Evolutionary conservation across 2,888 invertebrate species (phyloP), one percentile per base, ranked within the genome.

Genomic region (Limnephilus lunatus): DNA sequence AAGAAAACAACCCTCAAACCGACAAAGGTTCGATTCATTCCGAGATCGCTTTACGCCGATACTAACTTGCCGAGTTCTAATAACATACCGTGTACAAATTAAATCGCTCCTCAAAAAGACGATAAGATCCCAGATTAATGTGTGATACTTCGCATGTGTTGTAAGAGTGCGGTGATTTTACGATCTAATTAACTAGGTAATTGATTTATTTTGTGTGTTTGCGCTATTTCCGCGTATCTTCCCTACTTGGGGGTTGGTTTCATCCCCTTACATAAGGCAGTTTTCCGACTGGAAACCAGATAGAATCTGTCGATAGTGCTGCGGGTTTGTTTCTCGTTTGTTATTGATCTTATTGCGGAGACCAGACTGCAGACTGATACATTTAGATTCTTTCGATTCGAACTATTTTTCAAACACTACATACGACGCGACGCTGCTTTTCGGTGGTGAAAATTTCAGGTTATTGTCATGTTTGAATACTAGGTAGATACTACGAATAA

Each of bases 141-240:
- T 68, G 68, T 68, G 68, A 68, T 68, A 39, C 15, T 90, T 85
- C 83, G 19, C 25, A 68, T 53, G 85, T 35, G 90, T 85, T 35
- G 90, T 85, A 85, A 19, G 30, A 53, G 90, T 90, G 68, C 85
- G 85, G 90, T 85, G 80, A 85, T 90, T 85, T 90, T 90, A 85
- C 85, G 53, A 80, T 90, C 35, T 30, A 32, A 15, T 32, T 19
- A 80, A 31, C 7, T 85, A 85, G 90, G 90, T 85, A 68, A 90
- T 48, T 90, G 39, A 30, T 82, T 68, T 68, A 68, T 68, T 68
- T 68, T 5, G 68, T 25, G 68, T 68, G 68, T 68, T 68, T 68
- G 68, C 25, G 68, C 68, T n/a, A 5, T 68, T 68, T 68, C 68
- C 68, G 68, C 25, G 68, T 68, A 9, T n/a, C n/a, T 68, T 68